These are phyloP conservation scores for Macrophya annulata DNA, from an alignment of 2,888 invertebrate species.

Conservation along the genomic window DNA sequence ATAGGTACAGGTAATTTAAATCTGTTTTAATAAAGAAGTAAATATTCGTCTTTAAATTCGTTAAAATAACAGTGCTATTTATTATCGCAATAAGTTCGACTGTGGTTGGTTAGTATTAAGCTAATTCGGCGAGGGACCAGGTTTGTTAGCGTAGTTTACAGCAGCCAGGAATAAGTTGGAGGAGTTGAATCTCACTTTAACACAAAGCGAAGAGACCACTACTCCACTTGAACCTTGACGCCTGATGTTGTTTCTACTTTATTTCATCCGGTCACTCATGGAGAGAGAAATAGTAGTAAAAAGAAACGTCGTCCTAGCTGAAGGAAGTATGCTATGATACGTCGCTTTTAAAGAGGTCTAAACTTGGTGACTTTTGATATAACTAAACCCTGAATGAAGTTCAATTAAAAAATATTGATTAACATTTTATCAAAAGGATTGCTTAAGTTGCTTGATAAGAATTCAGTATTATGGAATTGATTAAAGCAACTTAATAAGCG, in stretches of 20 bases:
- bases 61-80: neutral
- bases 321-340: neutral
- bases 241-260: conserved; percentile 60
- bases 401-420: neutral
- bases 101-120: neutral
- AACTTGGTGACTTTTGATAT: neutral
- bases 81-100: neutral
- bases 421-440: neutral
- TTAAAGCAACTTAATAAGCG: neutral
- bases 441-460: neutral
- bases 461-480: neutral
- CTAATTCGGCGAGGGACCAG: neutral
- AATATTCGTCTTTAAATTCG: neutral
- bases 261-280: neutral
- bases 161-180: conserved; percentile 85
- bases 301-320: neutral
- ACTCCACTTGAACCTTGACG: conserved; percentile 83
- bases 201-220: conserved; percentile 85
- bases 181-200: conserved; percentile 89
- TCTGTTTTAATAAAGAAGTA: neutral
- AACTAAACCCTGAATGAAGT: neutral
- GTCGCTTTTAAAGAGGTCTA: neutral
- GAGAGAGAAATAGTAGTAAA: neutral
- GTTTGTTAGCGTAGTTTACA: conserved; percentile 18
- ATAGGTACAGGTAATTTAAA: neutral